Percentiles rank a stretch among this genome's conserved stretches.
Evolutionary conservation across 2,888 invertebrate species (phyloP).

Genomic region (Lissonota sp.): DNA sequence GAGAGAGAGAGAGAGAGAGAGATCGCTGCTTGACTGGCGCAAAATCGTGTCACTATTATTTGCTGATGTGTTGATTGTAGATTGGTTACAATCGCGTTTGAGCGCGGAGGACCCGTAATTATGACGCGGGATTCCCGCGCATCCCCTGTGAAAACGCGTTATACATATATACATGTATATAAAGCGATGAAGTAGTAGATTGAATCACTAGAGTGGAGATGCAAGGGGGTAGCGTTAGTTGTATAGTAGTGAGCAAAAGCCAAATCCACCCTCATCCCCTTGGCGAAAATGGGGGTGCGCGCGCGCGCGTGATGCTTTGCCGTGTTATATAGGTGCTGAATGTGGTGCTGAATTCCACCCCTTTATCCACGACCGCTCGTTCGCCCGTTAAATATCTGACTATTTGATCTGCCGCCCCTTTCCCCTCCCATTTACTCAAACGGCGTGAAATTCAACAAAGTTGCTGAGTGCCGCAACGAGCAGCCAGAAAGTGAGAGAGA

Average conservation of each 20-base stretch:
- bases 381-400: constrained; percentile 75
- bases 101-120: constrained; percentile 71
- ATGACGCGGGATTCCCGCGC: constrained; percentile 65
- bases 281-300: background rate
- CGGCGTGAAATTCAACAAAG: constrained; percentile 81
- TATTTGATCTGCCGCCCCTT: constrained; percentile 73
- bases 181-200: constrained; percentile 21
- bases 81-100: constrained; percentile 73
- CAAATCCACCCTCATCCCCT: constrained; percentile 40
- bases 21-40: constrained; percentile 41
- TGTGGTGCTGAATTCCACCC: constrained; percentile 12
- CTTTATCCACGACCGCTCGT: constrained; percentile 27
- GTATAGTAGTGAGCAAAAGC: constrained; percentile 49
- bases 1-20: constrained; percentile 9
- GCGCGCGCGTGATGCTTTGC: constrained; percentile 2
- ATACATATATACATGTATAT: background rate
- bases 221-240: background rate
- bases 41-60: constrained; percentile 71
- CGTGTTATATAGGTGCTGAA: constrained; percentile 22
- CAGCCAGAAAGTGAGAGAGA: background rate
- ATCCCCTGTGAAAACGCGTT: constrained; percentile 48
- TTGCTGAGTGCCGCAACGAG: constrained; percentile 73
- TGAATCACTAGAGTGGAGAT: constrained; percentile 48
- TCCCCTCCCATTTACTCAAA: constrained; percentile 75
- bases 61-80: constrained; percentile 75